phyloP scores from a whole-genome alignment of 2,113 vertebrate genomes.

The Lampris incognitus region DNA sequence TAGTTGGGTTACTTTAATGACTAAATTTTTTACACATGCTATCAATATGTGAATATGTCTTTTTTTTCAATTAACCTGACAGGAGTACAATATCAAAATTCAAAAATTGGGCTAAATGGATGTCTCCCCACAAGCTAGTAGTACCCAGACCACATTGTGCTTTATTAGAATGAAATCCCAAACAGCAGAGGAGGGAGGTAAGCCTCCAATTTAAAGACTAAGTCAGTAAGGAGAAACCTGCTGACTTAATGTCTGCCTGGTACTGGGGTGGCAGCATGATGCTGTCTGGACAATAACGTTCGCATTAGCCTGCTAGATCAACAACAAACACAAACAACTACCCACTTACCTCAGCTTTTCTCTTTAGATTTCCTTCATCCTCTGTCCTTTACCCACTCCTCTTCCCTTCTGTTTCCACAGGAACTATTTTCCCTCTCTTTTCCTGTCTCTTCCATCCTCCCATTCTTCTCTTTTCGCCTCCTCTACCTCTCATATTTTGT shows the following conservation, averaged over 20 bases:
- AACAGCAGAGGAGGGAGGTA: slow-evolving; percentile 1
- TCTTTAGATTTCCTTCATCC: neutral
- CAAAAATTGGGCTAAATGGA: slow-evolving; percentile 23
- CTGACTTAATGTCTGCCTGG: slow-evolving; percentile 11
- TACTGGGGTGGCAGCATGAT: slow-evolving; percentile 5
- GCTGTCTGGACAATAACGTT: slow-evolving; percentile 19
- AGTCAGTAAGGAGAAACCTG: neutral
- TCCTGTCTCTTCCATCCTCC: neutral
- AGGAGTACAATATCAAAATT: slow-evolving; percentile 46
- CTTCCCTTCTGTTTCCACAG: no score
- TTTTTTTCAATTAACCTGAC: slow-evolving; percentile 9
- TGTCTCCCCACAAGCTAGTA: slow-evolving; percentile 13
- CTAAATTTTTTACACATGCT: slow-evolving; percentile 3
- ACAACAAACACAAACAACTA: slow-evolving; percentile 1
- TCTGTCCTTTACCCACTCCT: neutral
- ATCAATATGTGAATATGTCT: slow-evolving; percentile 18
- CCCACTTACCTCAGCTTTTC: neutral
- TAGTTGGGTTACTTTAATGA: slow-evolving; percentile 19
- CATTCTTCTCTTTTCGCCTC: neutral
- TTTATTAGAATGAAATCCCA: slow-evolving; percentile 27
- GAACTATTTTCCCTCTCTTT: neutral
- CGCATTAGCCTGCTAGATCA: slow-evolving; percentile 11
- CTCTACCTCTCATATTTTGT: neutral
- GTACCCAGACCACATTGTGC: neutral
- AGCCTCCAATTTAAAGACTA: neutral